A percentile compares a stretch with the other conserved stretches of the same genome.
Conservation (phyloP, 2,113 vertebrate species). For the Platysteira castanea region DNA sequence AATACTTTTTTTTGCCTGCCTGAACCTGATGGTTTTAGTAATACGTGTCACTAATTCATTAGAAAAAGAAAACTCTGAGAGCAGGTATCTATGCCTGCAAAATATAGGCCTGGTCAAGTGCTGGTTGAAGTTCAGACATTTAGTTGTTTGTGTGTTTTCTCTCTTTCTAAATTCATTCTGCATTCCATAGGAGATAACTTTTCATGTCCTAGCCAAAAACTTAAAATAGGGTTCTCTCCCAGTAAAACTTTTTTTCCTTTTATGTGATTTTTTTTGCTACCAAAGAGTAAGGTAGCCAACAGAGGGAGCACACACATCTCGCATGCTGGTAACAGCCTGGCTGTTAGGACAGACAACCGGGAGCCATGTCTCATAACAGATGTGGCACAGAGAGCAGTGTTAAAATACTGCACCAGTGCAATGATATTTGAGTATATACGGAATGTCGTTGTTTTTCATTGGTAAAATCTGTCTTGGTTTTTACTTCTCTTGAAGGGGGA, state of each 20-base stretch:
- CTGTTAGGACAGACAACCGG: background rate
- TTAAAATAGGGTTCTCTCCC: background rate
- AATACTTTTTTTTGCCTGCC: background rate
- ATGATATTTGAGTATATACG: background rate
- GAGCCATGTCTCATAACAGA: background rate
- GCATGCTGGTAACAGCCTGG: background rate
- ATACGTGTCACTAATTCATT: background rate
- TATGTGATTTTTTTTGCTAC: background rate
- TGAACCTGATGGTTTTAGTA: background rate
- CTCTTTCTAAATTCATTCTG: background rate
- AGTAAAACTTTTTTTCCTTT: background rate
- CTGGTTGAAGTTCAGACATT: background rate
- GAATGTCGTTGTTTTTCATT: background rate
- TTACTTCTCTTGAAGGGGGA: background rate
- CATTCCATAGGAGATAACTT: background rate
- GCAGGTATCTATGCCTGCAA: background rate
- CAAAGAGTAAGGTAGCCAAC: background rate
- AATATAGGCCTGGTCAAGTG: background rate
- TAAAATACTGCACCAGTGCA: background rate
- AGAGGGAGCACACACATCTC: conserved; percentile 31
- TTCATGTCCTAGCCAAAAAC: background rate
- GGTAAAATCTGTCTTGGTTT: background rate
- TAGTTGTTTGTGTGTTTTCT: background rate
- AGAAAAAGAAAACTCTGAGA: background rate
- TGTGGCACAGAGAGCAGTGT: background rate